Conservation (phyloP, 1,140 invertebrate species). For the Scaptomyza hsui region DNA sequence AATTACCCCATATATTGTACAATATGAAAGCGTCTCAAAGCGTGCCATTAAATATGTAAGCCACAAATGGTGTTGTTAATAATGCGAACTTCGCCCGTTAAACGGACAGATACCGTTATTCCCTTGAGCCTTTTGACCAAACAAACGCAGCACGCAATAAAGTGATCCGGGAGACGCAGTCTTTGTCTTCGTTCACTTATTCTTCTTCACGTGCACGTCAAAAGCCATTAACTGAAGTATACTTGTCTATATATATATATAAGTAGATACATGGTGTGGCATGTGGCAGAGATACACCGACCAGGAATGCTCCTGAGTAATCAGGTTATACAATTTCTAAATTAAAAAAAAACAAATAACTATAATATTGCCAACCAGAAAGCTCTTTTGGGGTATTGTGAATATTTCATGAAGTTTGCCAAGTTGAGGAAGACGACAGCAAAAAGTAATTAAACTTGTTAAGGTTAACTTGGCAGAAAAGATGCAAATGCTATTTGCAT, state of each 20-base stretch:
- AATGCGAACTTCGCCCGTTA: conserved; percentile 10
- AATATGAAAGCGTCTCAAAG: conserved; percentile 18
- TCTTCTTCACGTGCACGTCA: conserved; percentile 23
- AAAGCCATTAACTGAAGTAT: conserved; percentile 59
- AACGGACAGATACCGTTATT: conserved; percentile 18
- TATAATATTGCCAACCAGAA: conserved; percentile 15
- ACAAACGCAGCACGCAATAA: conserved; percentile 31
- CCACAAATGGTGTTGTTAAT: conserved; percentile 61
- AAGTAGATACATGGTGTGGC: neutral
- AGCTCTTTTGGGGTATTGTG: conserved; percentile 3
- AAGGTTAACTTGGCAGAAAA: neutral
- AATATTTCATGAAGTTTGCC: neutral
- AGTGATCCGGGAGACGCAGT: conserved; percentile 12
- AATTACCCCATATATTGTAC: conserved; percentile 67
- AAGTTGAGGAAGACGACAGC: neutral
- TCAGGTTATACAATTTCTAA: conserved; percentile 72
- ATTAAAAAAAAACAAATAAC: conserved; percentile 56
- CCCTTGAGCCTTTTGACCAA: conserved; percentile 22
- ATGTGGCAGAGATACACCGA: too few relatives aligned
- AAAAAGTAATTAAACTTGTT: conserved; percentile 2
- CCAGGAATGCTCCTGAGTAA: conserved; percentile 37
- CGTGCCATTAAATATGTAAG: conserved; percentile 40
- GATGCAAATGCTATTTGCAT: neutral
- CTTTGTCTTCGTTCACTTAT: neutral
- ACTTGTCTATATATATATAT: neutral